Base-by-base conservation (phyloP, 2,113 vertebrate species). In the Oryzias celebensis region DNA sequence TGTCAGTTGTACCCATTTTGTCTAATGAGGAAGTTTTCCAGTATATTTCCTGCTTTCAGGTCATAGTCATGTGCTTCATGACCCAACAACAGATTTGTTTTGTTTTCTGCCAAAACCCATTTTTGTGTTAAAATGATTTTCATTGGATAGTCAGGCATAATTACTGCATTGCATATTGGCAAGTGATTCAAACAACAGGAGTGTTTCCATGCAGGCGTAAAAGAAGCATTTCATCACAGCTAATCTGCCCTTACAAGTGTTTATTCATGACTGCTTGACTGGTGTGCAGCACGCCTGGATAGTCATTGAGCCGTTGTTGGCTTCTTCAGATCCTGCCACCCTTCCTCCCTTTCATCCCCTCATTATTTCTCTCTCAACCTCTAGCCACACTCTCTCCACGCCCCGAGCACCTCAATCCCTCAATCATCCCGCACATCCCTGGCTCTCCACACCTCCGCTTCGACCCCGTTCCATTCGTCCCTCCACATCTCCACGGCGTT, bases 381-480 rank as follows among this genome's bases (percentile, higher is more conserved):
- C 41, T 52, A 54, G 15, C 68, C 67, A 10, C 71, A 51, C 73
- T 75, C 76, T 62, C 67, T 69, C 59, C 69, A 36, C 24, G 52
- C 64, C 72, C 71, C 36, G 4, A 75, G 77, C 68, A 42, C 80
- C 82, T 74, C 68, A 0, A 13, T 71, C 56, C 68, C 75, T 83
- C 82, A 73, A 71, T 82, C 80, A 74, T 74, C 52, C 72, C 2
- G 41, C 56, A 15, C 65, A 28, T 58, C 65, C 62, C 68, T 62
- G 1, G 64, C 75, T 85, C 83, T 84, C 68, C 63, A 79, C 75
- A 73, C 81, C 77, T 84, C 81, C 73, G 53, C 80, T 78, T 72
- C 64, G 26, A 77, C 77, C 71, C 65, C 0, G 14, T 45, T 83
- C 52, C 79, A 78, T 80, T 71, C 51, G 4, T 65, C 68, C 62